These are phyloP conservation scores for Andrena chrysosceles DNA, from an alignment of 2,888 invertebrate genomes.

Conservation along the genomic window DNA sequence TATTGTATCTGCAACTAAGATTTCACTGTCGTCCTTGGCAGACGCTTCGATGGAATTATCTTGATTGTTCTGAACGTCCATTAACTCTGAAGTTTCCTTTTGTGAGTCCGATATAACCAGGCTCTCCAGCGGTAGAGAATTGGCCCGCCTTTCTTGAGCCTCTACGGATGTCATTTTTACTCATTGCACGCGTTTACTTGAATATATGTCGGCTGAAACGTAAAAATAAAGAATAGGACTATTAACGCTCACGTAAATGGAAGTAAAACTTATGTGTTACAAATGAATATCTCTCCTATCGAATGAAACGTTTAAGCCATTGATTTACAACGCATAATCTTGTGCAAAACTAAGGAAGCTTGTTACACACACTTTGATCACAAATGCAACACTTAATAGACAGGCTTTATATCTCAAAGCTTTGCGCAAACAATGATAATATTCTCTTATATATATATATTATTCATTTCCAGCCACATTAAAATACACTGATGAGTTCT, in stretches of 20 bases:
- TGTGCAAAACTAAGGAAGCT: background rate
- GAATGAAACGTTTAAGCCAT: no score
- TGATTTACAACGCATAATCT: background rate
- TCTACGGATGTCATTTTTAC: constrained; percentile 59
- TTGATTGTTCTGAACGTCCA: background rate
- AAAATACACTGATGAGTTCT: constrained; percentile 1
- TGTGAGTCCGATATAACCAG: background rate
- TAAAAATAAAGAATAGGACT: background rate
- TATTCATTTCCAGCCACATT: background rate
- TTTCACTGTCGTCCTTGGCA: constrained; percentile 7
- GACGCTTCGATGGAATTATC: background rate
- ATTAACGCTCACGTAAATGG: background rate
- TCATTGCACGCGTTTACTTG: constrained; percentile 39
- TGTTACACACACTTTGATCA: background rate
- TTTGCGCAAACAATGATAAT: background rate
- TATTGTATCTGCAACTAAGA: background rate
- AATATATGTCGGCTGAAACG: constrained; percentile 14
- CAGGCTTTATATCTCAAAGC: background rate
- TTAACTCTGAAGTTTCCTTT: constrained; percentile 4
- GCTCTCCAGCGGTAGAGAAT: background rate
- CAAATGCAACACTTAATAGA: background rate
- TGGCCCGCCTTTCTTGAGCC: constrained; percentile 8
- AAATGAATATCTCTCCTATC: background rate
- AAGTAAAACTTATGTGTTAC: background rate
- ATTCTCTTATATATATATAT: background rate